Base-by-base conservation (phyloP, 2,113 vertebrate genomes). In the Myiozetetes cayanensis region DNA sequence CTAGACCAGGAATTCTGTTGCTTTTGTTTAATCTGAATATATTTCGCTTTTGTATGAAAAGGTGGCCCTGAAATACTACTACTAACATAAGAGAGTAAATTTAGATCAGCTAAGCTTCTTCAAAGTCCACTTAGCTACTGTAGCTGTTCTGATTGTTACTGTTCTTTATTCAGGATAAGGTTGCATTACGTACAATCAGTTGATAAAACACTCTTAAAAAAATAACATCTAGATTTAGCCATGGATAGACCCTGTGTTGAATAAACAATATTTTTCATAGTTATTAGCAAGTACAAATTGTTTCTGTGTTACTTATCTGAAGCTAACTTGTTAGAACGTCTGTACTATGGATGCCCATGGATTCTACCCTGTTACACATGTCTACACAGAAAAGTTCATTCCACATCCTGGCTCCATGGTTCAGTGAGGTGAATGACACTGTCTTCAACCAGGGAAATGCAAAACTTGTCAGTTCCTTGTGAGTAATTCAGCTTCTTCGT, bases 361-460 rank as follows among this genome's bases (percentile, higher is more conserved):
- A 35, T 63, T 61, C 78, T 74, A 14, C 9, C 1, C 19, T 44
- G 7, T 16, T 31, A 31, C 37, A 39, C 0, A 0, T 50, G 68
- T 17, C 62, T 84, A 24, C 35, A 22, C 28, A 59, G n/a, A 58
- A 28, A 70, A 43, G 49, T 70, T 84, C 14, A 46, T 58, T 71
- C 70, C n/a, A 20, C 1, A 2, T 35, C n/a, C n/a, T 70, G 53
- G 11, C 31, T 35, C 47, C 0, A 0, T 50, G 30, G 23, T 55
- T 91, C 31, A 49, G 68, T 30, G 30, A 37, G n/a, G 22, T 75
- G 44, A 70, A 44, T 24, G 14, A 27, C 58, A 52, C 1, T 46
- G 4, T 65, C 56, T 75, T 59, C 27, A 84, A 37, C 30, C n/a
- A n/a, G 43, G 50, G 20, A 53, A 20, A 35, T 14, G 43, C 14